Percentiles rank a stretch among this genome's conserved stretches.
phyloP scores from a whole-genome alignment of 2,797 vertebrate genomes.

The Brotula barbata region DNA sequence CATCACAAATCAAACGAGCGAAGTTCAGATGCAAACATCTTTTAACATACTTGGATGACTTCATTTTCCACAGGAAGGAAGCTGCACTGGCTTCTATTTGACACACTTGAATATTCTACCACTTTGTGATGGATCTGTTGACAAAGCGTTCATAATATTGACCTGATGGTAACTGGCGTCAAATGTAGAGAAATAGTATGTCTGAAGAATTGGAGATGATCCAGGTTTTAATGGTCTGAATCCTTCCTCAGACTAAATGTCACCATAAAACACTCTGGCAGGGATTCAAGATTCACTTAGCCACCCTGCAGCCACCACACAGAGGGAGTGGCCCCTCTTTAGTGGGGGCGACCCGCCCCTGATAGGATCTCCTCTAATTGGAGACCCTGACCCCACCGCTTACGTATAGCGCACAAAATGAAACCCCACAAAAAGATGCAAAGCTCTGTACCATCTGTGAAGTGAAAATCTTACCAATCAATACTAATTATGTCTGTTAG shows the following conservation, averaged over 20 bases:
- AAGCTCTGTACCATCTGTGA: conserved; percentile 53
- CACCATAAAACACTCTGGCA: conserved; percentile 65
- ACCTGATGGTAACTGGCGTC: not conserved
- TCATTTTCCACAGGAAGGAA: conserved; percentile 36
- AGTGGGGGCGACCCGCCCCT: conserved; percentile 30
- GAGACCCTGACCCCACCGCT: conserved; percentile 16
- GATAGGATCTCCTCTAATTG: conserved; percentile 40
- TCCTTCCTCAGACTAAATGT: conserved; percentile 53
- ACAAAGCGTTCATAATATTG: not conserved
- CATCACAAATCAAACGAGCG: conserved; percentile 42
- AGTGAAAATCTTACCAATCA: conserved; percentile 51
- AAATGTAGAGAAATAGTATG: conserved; percentile 29
- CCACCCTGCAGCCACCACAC: conserved; percentile 31
- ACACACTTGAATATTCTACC: conserved; percentile 26
- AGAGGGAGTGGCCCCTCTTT: conserved; percentile 44
- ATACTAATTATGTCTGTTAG: conserved; percentile 34
- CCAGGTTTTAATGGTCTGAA: conserved; percentile 32
- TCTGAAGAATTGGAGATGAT: conserved; percentile 31
- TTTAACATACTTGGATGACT: not conserved
- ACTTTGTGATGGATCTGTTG: conserved; percentile 2
- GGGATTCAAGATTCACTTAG: conserved; percentile 47
- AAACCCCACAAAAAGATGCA: conserved; percentile 41
- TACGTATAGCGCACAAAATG: not conserved
- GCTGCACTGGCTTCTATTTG: conserved; percentile 7
- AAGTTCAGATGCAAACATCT: conserved; percentile 18